phyloP scores from a whole-genome alignment of 2,888 invertebrate genomes.

The Cheilosia impressa region DNA sequence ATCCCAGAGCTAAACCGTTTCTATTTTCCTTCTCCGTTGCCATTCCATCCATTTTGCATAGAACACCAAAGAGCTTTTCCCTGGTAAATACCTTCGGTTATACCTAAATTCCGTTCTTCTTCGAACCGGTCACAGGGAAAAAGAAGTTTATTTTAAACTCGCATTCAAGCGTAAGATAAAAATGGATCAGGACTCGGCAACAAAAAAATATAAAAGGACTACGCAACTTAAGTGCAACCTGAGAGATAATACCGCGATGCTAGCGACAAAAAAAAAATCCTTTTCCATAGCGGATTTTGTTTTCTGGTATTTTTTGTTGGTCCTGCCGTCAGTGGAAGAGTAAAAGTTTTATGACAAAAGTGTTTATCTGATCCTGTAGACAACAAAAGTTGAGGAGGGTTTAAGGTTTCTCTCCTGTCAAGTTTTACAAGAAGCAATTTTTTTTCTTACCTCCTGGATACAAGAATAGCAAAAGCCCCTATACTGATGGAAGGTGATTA shows the following conservation, averaged over 20 bases:
- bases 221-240: constrained; percentile 75
- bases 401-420: constrained; percentile 70
- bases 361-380: constrained; percentile 75
- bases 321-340: constrained; percentile 18
- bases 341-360: constrained; percentile 76
- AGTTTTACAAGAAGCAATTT: constrained; percentile 57
- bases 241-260: constrained; percentile 72
- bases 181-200: constrained; percentile 68
- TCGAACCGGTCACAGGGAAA: constrained; percentile 67
- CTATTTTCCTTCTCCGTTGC: constrained; percentile 3
- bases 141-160: constrained; percentile 74
- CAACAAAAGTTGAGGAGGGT: constrained; percentile 71
- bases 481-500: constrained; percentile 65
- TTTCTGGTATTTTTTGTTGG: constrained; percentile 14
- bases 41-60: constrained; percentile 22
- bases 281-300: constrained; percentile 67
- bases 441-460: constrained; percentile 30
- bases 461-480: constrained; percentile 7
- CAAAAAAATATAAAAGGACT: constrained; percentile 59
- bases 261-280: constrained; percentile 43
- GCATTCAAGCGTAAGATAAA: constrained; percentile 75
- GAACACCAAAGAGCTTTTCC: constrained; percentile 67
- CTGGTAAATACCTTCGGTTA: constrained; percentile 72
- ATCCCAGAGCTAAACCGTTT: constrained; percentile 65
- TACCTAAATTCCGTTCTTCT: constrained; percentile 55